Conservation (phyloP, 2,113 vertebrate species). For the Corydoras sp. region DNA sequence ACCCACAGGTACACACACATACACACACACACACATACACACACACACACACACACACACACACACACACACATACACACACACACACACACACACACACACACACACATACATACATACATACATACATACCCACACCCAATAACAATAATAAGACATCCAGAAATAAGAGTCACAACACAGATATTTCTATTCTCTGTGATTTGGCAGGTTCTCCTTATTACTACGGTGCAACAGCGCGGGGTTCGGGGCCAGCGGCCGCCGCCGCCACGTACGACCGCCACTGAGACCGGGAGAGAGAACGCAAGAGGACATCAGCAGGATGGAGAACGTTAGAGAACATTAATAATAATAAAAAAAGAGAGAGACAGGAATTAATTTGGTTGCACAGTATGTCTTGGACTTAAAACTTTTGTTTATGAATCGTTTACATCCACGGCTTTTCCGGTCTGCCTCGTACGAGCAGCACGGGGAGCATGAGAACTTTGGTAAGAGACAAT, state of each 20-base stretch:
- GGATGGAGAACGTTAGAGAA: constrained; percentile 6
- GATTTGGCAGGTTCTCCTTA: constrained; percentile 84
- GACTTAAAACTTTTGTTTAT: too few species aligned
- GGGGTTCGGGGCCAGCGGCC: constrained; percentile 79
- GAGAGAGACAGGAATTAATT: neutral
- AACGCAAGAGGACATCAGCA: constrained; percentile 39
- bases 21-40: constrained; percentile 13
- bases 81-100: constrained; percentile 21
- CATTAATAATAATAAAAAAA: neutral
- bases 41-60: constrained; percentile 1
- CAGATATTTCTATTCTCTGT: neutral
- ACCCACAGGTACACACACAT: constrained; percentile 60
- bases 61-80: constrained; percentile 6
- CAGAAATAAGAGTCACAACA: neutral
- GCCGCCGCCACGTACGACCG: constrained; percentile 88
- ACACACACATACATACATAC: neutral
- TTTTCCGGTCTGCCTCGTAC: too few species aligned
- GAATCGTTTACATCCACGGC: too few species aligned
- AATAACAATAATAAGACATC: neutral
- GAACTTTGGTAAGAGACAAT: too few species aligned
- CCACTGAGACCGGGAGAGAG: constrained; percentile 70
- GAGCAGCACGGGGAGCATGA: too few species aligned
- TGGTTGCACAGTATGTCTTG: too few species aligned
- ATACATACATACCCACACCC: neutral
- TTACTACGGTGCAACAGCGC: constrained; percentile 89